Evolutionary conservation across 2,797 vertebrate genomes (phyloP), one percentile per base, ranked within the genome.

Genomic region (Sphaeramia orbicularis): DNA sequence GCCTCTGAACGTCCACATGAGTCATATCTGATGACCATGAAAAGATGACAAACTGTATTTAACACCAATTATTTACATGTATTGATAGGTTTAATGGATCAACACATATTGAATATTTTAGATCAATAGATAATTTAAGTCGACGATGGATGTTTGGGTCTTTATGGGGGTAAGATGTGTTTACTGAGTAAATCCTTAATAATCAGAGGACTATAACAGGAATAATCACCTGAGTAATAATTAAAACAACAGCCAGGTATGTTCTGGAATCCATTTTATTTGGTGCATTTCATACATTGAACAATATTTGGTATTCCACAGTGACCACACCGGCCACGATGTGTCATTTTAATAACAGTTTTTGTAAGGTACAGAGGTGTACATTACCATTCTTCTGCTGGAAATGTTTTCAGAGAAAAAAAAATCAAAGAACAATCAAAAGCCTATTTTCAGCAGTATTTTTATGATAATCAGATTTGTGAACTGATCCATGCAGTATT

Each of bases 401-500:
- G 67, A 78, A 86, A 78, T 64, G 65, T 69, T 69, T 76, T 75
- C 64, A 43, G 75, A 81, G 67, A 76, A 47, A 65, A 53, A 44
- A 42, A 38, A 50, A 59, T 78, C 52, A 53, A 74, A 66, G 76
- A 65, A 84, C 64, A 80, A 80, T 64, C 69, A 81, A 71, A 87
- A 80, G 64, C 69, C 50, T 81, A 78, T 89, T 88, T 88, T 85
- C 81, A 84, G 87, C 75, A 74, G 60, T 78, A 71, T 76, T 85
- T 61, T 81, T 76, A 83, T 76, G 78, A 87, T 87, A 88, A 90
- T 90, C 86, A 83, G 74, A 84, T 87, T 80, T 89, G 83, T 80
- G 83, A 91, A 88, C 74, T 86, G 84, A 90, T 91, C 86, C 89
- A 83, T 90, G 86, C 82, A 86, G 79, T 85, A 83, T 77, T 79